Evolutionary conservation across 2,113 vertebrate genomes (phyloP).

Genomic region (Thalassarche chlororhynchos): DNA sequence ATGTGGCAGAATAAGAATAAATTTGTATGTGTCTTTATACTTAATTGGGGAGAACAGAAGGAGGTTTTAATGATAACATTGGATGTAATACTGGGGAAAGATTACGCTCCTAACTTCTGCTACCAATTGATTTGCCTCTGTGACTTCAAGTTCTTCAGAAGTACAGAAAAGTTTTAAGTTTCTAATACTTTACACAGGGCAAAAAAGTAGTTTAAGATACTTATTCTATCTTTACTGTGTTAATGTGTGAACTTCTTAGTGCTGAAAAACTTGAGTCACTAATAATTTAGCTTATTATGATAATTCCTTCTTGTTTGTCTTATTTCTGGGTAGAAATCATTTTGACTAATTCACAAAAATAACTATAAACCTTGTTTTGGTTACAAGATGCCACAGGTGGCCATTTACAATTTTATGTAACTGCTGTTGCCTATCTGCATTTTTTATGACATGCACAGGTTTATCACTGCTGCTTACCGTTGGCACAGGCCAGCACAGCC

Average conservation of each 20-base stretch:
- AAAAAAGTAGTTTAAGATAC: neutral
- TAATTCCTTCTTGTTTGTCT: neutral
- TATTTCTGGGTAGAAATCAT: neutral
- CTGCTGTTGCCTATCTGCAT: neutral
- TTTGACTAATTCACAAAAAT: neutral
- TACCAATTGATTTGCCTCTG: neutral
- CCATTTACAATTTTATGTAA: neutral
- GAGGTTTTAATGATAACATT: neutral
- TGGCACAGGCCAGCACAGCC: neutral
- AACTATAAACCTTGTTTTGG: neutral
- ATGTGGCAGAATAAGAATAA: neutral
- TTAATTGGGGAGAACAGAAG: neutral
- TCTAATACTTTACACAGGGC: neutral
- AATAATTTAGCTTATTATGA: neutral
- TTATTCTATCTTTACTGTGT: neutral
- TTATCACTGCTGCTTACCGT: neutral
- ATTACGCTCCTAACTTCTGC: neutral
- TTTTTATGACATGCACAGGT: neutral
- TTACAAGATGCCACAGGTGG: neutral
- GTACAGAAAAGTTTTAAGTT: neutral
- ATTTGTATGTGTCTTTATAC: neutral
- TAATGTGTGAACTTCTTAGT: neutral
- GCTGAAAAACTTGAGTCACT: constrained; percentile 40
- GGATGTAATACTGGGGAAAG: neutral
- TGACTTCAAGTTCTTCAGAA: neutral